Base-by-base conservation (phyloP, 2,888 invertebrate species). In the Caenorhabditis uteleia region DNA sequence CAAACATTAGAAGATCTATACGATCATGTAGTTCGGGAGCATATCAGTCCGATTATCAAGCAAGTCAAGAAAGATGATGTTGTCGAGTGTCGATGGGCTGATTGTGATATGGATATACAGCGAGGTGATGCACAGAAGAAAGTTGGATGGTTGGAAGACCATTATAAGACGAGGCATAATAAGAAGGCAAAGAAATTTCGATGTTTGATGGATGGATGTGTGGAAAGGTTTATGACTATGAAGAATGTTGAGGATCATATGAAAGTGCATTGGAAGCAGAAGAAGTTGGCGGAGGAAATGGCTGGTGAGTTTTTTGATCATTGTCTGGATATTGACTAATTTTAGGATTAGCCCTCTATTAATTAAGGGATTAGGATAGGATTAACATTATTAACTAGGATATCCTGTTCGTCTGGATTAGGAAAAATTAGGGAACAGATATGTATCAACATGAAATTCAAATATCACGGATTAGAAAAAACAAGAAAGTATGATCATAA, bases 141-240 rank as follows among this genome's bases (percentile, higher is more conserved):
- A 16, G 39, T 39, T 12, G 39, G 21, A 39, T 39, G 39, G 39
- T 21, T 39, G 20, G 21, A 39, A 39, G 7, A 39, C 7, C 39
- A 39, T 14, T 39, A 21, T 23, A 4, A 21, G 21, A 39, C 39
- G 6, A 5, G 39, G 3, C 39, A 39, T 14, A 21, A 18, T 20
- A 3, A 10, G 6, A 21, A 21, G 4, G 18, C 7, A 5, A 5
- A 14, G 8, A 18, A 8, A 39, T 39, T 39, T 14, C 18, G 21
- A 39, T 39, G 39, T 23, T 7, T 39, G 6, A 39, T 39, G 6
- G 39, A 20, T 5, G 21, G 14, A 21, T 39, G 39, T 39, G 8
- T 4, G 21, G 6, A 6, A 3, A 20, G 39, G 10, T 18, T 21
- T 6, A 8, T 16, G 16, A 39, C 39, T 10, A 14, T 10, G 3